Base-by-base conservation (phyloP, 1,140 invertebrate species). In the Brachionus asplanchnoidis region DNA sequence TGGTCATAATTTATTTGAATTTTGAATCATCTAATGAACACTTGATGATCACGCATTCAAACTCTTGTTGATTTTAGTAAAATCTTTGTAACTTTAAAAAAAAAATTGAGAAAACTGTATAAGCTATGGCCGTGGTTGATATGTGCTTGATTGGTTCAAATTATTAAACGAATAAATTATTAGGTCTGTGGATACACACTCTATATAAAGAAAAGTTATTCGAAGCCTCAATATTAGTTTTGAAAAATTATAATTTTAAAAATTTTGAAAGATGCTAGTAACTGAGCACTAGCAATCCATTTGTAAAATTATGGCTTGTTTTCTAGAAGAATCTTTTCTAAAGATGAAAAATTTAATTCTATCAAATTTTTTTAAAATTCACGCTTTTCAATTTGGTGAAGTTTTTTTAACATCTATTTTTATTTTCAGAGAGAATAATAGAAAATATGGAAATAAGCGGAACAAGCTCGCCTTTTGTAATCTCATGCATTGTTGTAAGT, bases 401-500 rank as follows among this genome's bases (percentile, higher is more conserved):
- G 4, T 14, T n/a, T n/a, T n/a, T n/a, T n/a, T n/a, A n/a, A n/a
- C n/a, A n/a, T n/a, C n/a, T n/a, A n/a, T n/a, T n/a, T 20, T 60
- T 60, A 60, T 60, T 60, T 60, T 60, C 23, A 60, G 53, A 60
- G 6, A 60, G 17, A 60, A 9, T 23, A 8, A 26, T 26, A 77
- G 1, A 5, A 36, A 77, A 28, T 11, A 77, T 77, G 73, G 73
- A 77, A 77, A 77, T 77, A 4, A 77, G 14, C 42, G 73, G 73
- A 50, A 12, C 42, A 26, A 77, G 26, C 26, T 77, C 73, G 9
- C 73, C 73, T 77, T 77, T 77, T 26, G 23, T 77, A 28, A 77
- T 77, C 8, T 77, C 73, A 50, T 77, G 73, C 44, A 77, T 77
- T 5, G 53, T 77, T 36, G 73, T 77, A 77, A 77, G 42, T 53